Conservation (phyloP, 2,797 vertebrate species). For the Mormyrops boulengeri region DNA sequence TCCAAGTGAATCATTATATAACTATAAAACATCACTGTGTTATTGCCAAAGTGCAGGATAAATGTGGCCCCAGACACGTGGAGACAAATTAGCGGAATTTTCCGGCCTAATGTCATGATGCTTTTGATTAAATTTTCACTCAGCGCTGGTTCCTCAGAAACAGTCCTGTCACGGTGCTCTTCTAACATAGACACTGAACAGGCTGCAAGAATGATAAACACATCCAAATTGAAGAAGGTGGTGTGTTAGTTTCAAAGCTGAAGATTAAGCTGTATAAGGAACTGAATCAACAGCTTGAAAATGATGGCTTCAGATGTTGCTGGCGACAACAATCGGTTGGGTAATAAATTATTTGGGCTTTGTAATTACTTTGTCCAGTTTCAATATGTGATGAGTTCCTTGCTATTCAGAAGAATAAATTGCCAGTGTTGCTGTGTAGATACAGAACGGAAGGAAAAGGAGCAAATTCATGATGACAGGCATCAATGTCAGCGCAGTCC, state of each 20-base stretch:
- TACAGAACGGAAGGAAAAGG: background rate
- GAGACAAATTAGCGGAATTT: background rate
- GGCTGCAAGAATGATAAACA: background rate
- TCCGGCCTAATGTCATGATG: background rate
- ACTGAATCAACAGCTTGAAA: background rate
- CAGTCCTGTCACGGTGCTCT: background rate
- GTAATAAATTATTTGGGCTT: slow-evolving; percentile 4
- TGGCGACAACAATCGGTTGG: background rate
- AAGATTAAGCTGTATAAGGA: background rate
- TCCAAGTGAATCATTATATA: background rate
- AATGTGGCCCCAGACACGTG: background rate
- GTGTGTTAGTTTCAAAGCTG: background rate
- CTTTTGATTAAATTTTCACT: slow-evolving; percentile 8
- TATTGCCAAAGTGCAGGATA: background rate
- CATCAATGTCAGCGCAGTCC: background rate
- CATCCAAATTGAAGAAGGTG: background rate
- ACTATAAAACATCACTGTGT: background rate
- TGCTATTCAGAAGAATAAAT: slow-evolving; percentile 9
- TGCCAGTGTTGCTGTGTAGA: background rate
- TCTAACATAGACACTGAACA: background rate
- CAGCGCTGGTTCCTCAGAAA: background rate
- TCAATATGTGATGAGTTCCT: background rate
- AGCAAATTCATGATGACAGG: background rate
- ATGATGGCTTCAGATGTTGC: background rate
- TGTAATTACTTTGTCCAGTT: slow-evolving; percentile 10